Conservation (phyloP, 2,888 invertebrate species). For the Nemoura dubitans region DNA sequence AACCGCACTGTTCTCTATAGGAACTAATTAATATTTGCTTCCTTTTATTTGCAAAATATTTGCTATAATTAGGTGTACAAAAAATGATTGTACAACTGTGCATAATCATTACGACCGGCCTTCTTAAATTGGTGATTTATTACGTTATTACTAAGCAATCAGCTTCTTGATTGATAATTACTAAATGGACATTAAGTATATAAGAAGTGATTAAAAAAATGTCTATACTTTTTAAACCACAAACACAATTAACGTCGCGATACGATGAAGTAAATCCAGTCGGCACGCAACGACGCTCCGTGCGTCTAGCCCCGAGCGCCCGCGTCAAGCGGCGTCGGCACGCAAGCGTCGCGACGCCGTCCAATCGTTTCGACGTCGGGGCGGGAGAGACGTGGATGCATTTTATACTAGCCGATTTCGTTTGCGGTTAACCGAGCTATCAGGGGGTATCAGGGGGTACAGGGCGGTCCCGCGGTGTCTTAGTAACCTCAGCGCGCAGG, state of each 20-base stretch:
- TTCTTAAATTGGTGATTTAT: conserved; percentile 5
- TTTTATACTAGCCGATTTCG: conserved; percentile 24
- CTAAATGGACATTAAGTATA: not conserved
- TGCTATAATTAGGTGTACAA: not conserved
- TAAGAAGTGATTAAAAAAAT: not conserved
- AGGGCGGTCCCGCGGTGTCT: not conserved
- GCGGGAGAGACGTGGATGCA: not conserved
- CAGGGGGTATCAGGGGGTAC: not conserved
- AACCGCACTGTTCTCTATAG: not conserved
- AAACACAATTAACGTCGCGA: conserved; percentile 12
- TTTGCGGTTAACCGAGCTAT: conserved; percentile 33
- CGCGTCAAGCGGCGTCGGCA: not conserved
- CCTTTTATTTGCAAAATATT: not conserved
- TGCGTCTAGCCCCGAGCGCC: not conserved
- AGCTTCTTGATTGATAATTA: not conserved
- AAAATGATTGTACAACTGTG: not conserved
- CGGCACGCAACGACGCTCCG: not conserved
- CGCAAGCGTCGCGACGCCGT: conserved; percentile 29
- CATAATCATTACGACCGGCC: not conserved
- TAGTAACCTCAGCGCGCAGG: conserved; percentile 19
- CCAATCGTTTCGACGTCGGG: conserved; percentile 31
- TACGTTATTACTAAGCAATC: not conserved
- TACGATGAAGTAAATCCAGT: not conserved
- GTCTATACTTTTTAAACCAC: not conserved
- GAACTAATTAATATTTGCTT: conserved; percentile 7